Evolutionary conservation across 2,888 invertebrate genomes (phyloP), one percentile per base, ranked within the genome.

Genomic region (Napeogenes sylphis): DNA sequence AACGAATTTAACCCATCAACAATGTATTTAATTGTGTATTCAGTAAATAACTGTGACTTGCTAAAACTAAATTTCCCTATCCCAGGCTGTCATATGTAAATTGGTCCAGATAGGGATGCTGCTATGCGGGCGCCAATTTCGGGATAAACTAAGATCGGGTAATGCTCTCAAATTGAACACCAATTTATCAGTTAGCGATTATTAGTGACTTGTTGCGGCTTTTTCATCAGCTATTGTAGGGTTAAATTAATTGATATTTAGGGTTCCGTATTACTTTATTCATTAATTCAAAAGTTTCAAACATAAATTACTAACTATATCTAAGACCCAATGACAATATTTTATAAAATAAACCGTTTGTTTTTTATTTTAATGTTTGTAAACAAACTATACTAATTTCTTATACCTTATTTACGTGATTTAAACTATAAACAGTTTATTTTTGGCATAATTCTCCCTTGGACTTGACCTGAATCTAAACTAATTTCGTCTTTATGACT

Each of bases 51-150:
- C 59, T 64, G 60, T 65, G 67, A 65, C 61, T 65, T 63, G 67
- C 67, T 65, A 67, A 67, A 67, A 65, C 63, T 64, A 59, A 64
- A 45, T 62, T 63, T 61, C 53, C 53, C 32, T 55, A 64, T 68
- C 67, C 63, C 71, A 67, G 71, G 67, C 68, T 68, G 72, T 71
- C 75, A 71, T 82, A 85, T 84, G 84, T 84, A 85, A 83, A 85
- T 84, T 78, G 78, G 76, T 75, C 75, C 79, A 79, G 78, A 86
- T 86, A 84, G 85, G 85, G 87, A 85, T 82, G 82, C 77, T 79
- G 81, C 75, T 75, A 87, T 87, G 87, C 87, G 89, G 87, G 87
- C 76, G 68, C 78, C 81, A 82, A 84, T 81, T 80, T 77, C 74
- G 75, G 67, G 67, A 75, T 75, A 72, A 71, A 70, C 72, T 71